phyloP scores from a whole-genome alignment of 2,888 invertebrate genomes.

The Parnassius glacialis region DNA sequence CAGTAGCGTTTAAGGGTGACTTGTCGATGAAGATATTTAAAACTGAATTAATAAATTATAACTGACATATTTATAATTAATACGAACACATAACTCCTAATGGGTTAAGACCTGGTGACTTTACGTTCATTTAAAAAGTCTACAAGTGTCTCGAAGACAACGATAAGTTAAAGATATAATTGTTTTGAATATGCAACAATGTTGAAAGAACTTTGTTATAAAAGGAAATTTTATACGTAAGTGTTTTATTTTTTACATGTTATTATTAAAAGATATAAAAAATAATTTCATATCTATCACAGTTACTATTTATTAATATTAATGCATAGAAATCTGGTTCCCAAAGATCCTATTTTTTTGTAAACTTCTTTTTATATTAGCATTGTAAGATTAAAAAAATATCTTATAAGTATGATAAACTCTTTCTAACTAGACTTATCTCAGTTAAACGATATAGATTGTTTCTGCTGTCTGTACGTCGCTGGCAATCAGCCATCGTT shows the following conservation, averaged over 20 bases:
- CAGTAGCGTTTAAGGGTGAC: constrained; percentile 48
- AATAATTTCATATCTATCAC: too few relatives aligned
- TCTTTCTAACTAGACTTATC: constrained; percentile 66
- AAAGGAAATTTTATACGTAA: too few relatives aligned
- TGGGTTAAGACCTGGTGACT: too few relatives aligned
- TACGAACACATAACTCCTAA: too few relatives aligned
- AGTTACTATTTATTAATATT: too few relatives aligned
- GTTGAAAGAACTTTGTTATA: background rate
- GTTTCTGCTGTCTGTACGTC: constrained; percentile 66
- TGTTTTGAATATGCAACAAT: background rate
- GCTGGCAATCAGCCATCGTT: constrained; percentile 71
- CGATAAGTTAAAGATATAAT: background rate
- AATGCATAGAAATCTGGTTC: too few relatives aligned
- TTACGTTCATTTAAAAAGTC: background rate
- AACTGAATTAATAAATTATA: too few relatives aligned
- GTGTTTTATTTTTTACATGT: constrained; percentile 5
- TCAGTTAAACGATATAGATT: constrained; percentile 42
- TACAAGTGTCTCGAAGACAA: background rate
- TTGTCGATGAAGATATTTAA: constrained; percentile 10
- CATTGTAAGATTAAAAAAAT: background rate
- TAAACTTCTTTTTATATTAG: too few relatives aligned
- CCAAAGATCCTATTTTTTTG: too few relatives aligned
- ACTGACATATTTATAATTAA: too few relatives aligned
- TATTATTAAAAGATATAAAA: background rate
- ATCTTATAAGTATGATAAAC: constrained; percentile 60